Evolutionary conservation across 2,797 vertebrate genomes (phyloP).

Genomic region (Eulemur coronatus): DNA sequence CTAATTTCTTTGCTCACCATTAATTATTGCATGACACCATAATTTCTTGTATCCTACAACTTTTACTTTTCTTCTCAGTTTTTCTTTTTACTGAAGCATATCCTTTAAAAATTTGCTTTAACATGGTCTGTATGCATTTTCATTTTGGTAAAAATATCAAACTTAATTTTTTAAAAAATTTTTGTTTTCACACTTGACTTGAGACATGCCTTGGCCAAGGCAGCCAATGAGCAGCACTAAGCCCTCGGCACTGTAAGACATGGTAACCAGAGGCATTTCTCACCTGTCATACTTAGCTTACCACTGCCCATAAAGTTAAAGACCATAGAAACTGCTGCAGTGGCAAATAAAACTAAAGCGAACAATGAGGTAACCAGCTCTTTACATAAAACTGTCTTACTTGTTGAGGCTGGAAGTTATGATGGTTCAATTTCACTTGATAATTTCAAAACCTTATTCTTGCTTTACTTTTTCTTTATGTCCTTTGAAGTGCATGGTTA

Average conservation of each 20-base stretch:
- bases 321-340: background rate
- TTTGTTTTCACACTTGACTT: constrained; percentile 3
- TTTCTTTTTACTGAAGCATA: background rate
- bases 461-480: background rate
- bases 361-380: background rate
- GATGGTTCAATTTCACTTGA: background rate
- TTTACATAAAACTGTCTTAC: background rate
- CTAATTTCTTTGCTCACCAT: background rate
- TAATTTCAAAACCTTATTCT: background rate
- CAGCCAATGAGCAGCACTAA: background rate
- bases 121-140: background rate
- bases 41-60: background rate
- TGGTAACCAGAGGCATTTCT: background rate
- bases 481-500: background rate
- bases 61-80: background rate
- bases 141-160: background rate
- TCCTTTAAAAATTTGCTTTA: constrained; percentile 24
- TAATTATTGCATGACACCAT: background rate
- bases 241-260: background rate
- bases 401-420: background rate
- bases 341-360: constrained; percentile 20
- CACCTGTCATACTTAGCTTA: background rate
- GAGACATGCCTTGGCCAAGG: background rate
- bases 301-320: background rate
- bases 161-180: background rate